These are phyloP conservation scores for Tragelaphus imberbis DNA, from an alignment of 2,113 vertebrate species.

Conservation along the genomic window DNA sequence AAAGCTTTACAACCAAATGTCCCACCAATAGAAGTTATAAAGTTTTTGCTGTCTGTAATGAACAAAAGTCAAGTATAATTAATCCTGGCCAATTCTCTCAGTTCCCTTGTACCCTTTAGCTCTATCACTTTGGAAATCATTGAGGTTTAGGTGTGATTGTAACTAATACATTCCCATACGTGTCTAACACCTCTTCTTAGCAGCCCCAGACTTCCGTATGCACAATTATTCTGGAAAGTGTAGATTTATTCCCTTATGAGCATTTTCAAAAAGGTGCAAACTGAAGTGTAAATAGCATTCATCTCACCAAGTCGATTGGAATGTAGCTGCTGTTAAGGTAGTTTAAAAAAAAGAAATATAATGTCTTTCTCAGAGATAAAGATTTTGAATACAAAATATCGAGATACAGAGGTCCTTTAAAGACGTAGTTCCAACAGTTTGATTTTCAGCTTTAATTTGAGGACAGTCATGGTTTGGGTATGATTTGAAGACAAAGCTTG, in stretches of 20 bases:
- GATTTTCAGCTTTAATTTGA: slow-evolving; percentile 39
- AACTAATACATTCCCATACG: slow-evolving; percentile 83
- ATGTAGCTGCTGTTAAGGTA: slow-evolving; percentile 75
- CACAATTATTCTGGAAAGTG: slow-evolving; percentile 78
- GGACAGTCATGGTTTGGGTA: background rate
- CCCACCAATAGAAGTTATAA: background rate
- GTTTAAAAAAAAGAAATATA: slow-evolving; percentile 40
- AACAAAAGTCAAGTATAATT: slow-evolving; percentile 48
- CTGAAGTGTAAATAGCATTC: slow-evolving; percentile 86
- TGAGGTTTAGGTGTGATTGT: slow-evolving; percentile 81
- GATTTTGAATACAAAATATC: slow-evolving; percentile 18
- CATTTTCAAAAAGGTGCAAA: slow-evolving; percentile 82
- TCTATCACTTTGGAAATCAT: slow-evolving; percentile 77
- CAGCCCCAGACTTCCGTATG: slow-evolving; percentile 79
- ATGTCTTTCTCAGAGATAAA: slow-evolving; percentile 44
- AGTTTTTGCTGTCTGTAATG: slow-evolving; percentile 27
- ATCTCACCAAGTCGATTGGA: slow-evolving; percentile 78
- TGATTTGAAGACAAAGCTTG: background rate
- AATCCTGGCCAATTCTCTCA: slow-evolving; percentile 64
- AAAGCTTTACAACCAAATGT: slow-evolving; percentile 30
- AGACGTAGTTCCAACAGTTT: background rate
- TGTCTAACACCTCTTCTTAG: slow-evolving; percentile 83
- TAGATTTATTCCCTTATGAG: slow-evolving; percentile 85
- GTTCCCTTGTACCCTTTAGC: slow-evolving; percentile 62
- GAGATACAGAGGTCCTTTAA: background rate